Evolutionary conservation across 2,888 invertebrate species (phyloP).

Genomic region (Acanthosepion lycidas): DNA sequence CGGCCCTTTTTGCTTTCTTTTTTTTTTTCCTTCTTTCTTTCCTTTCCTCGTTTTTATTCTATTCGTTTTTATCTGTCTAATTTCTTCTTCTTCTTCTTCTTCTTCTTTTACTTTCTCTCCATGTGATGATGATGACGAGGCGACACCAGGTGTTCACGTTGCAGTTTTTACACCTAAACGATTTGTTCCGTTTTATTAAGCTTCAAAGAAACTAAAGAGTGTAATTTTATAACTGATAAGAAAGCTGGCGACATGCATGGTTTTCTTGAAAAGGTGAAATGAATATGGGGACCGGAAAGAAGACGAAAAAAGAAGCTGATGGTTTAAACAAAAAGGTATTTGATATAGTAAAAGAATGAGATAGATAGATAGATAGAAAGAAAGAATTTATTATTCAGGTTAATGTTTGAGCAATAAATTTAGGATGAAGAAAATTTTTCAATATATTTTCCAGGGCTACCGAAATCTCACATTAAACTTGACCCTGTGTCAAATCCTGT

Average conservation of each 20-base stretch:
- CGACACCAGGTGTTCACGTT: constrained; percentile 8
- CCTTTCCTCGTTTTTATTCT: too few relatives aligned
- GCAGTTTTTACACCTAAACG: constrained; percentile 33
- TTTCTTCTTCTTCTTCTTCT: background rate
- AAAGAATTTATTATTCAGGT: too few relatives aligned
- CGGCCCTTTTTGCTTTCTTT: background rate
- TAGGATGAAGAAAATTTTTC: too few relatives aligned
- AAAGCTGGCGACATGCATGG: background rate
- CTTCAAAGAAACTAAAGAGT: constrained; percentile 33
- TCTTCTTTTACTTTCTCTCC: background rate
- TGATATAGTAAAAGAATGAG: too few relatives aligned
- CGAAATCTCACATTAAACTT: too few relatives aligned
- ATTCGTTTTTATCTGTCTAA: background rate
- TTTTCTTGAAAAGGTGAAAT: background rate
- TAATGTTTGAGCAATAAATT: too few relatives aligned
- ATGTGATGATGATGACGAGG: background rate
- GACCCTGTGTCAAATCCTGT: too few relatives aligned
- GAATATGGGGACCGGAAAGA: background rate
- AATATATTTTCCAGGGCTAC: too few relatives aligned
- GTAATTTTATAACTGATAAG: constrained; percentile 33
- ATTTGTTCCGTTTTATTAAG: constrained; percentile 23
- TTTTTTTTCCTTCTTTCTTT: too few relatives aligned
- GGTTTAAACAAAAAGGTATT: too few relatives aligned
- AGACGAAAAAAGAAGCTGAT: background rate
- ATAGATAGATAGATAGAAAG: too few relatives aligned